Conservation (phyloP, 2,113 vertebrate species). For the Sialia sialis region DNA sequence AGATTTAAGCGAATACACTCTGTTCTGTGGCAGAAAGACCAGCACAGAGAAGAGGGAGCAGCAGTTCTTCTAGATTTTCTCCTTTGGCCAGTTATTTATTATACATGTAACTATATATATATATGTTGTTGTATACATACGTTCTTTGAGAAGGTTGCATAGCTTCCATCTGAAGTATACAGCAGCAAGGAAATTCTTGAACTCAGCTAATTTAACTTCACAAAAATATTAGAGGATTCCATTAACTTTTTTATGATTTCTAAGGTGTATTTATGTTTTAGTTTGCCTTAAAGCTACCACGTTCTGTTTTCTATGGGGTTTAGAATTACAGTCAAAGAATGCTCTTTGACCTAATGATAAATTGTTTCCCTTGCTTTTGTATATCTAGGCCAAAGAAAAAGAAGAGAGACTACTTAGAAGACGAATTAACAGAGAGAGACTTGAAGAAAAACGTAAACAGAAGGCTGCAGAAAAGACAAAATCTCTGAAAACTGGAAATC, state of each 20-base stretch:
- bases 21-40: neutral
- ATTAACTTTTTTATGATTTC: neutral
- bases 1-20: neutral
- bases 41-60: neutral
- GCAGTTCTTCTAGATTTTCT: neutral
- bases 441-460: conserved; percentile 94
- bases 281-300: neutral
- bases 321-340: neutral
- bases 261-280: neutral
- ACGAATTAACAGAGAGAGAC: conserved; percentile 90
- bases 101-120: accelerated
- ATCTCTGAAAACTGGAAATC: conserved; percentile 67
- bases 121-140: accelerated
- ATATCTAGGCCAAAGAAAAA: conserved; percentile 92
- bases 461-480: conserved; percentile 83
- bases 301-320: neutral
- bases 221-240: neutral
- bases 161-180: neutral
- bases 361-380: neutral
- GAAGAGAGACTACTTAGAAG: conserved; percentile 93
- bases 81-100: neutral
- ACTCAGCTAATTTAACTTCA: neutral
- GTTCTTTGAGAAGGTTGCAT: neutral
- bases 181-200: neutral
- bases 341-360: neutral